Percentiles rank a stretch among this genome's conserved stretches.
Conservation (phyloP, 2,113 vertebrate genomes). For the Reinhardtius hippoglossoides region DNA sequence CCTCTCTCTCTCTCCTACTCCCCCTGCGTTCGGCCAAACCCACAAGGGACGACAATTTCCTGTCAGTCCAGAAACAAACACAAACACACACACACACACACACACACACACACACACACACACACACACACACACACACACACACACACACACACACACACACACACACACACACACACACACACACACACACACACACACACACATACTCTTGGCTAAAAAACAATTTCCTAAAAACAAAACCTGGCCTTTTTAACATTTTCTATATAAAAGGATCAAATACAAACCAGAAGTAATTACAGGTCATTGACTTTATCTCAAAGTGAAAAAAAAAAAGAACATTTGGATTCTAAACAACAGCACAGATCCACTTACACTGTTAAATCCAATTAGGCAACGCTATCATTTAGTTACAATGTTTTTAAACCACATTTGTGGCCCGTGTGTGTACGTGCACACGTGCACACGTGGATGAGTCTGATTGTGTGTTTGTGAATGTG, state of each 20-base stretch:
- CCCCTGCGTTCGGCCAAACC: constrained; percentile 38
- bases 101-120: too few relatives aligned
- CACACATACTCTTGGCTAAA: background rate
- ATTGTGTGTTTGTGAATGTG: background rate
- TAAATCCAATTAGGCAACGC: constrained; percentile 67
- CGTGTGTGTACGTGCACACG: background rate
- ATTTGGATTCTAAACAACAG: constrained; percentile 54
- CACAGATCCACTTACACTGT: constrained; percentile 64
- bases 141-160: too few relatives aligned
- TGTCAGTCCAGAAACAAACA: constrained; percentile 69
- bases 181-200: too few relatives aligned
- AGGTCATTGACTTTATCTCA: constrained; percentile 58
- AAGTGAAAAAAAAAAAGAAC: constrained; percentile 44
- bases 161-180: too few relatives aligned
- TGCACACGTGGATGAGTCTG: background rate
- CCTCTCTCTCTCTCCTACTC: background rate
- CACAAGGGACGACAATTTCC: constrained; percentile 73
- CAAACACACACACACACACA: constrained; percentile 20
- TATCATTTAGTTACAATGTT: constrained; percentile 66
- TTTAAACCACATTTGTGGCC: constrained; percentile 17
- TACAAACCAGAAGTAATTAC: constrained; percentile 70
- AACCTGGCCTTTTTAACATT: constrained; percentile 33
- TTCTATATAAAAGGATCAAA: constrained; percentile 55
- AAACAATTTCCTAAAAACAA: constrained; percentile 33
- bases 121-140: too few relatives aligned